Percentiles rank a stretch among this genome's conserved stretches.
phyloP scores from a whole-genome alignment of 2,113 vertebrate species.

The Sylvicapra grimmia region DNA sequence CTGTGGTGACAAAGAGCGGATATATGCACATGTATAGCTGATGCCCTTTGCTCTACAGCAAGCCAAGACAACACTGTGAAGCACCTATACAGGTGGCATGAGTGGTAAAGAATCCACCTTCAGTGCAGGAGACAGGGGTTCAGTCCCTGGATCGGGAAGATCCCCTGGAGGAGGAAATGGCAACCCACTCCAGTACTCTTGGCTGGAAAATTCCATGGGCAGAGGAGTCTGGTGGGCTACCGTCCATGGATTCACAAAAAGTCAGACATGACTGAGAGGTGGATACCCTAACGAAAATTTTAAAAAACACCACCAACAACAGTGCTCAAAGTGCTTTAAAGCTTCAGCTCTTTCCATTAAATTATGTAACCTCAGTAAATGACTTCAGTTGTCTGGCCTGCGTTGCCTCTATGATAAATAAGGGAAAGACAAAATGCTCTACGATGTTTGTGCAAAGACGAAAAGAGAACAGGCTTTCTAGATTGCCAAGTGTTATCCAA shows the following conservation, averaged over 20 bases:
- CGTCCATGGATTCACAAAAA: background rate
- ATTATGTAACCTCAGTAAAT: background rate
- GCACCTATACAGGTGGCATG: background rate
- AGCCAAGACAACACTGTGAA: background rate
- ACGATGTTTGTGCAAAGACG: background rate
- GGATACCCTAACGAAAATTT: background rate
- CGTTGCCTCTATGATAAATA: background rate
- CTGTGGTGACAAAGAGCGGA: background rate
- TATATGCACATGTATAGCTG: background rate
- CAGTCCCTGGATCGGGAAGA: background rate
- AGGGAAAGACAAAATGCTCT: background rate
- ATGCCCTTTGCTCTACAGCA: background rate
- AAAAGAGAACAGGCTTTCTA: slow-evolving; percentile 26
- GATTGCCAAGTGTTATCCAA: background rate
- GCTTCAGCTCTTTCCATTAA: background rate
- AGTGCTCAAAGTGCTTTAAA: background rate
- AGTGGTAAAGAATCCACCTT: background rate
- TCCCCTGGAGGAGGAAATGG: background rate
- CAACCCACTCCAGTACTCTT: background rate
- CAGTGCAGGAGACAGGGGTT: background rate
- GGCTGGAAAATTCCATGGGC: background rate
- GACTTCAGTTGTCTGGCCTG: background rate
- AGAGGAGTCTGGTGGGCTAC: background rate
- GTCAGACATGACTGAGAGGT: background rate
- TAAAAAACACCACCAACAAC: background rate